phyloP scores from a whole-genome alignment of 2,888 invertebrate genomes.

The Anagyrus pseudococci region DNA sequence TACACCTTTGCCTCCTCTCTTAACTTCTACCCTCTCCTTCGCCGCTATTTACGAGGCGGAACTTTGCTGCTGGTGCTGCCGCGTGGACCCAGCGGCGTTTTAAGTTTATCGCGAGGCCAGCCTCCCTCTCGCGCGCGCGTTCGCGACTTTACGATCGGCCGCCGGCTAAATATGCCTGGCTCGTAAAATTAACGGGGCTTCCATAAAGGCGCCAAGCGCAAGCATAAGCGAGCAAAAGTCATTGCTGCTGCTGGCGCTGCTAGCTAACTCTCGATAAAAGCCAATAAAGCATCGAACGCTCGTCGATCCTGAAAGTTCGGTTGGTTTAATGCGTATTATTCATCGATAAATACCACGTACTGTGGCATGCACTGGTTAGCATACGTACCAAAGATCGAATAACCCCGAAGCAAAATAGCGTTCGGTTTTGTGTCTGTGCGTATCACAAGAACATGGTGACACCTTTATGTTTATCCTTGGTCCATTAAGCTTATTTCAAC shows the following conservation, averaged over 20 bases:
- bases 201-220: constrained; percentile 52
- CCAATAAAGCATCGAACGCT: constrained; percentile 51
- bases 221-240: too few species aligned
- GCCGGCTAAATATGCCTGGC: constrained; percentile 41
- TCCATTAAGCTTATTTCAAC: too few species aligned
- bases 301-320: background rate
- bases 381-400: background rate
- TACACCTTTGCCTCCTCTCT: too few species aligned
- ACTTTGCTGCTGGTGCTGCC: constrained; percentile 47
- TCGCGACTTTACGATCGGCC: constrained; percentile 37
- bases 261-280: constrained; percentile 53
- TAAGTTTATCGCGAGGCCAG: constrained; percentile 54
- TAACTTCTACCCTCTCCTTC: too few species aligned
- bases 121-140: constrained; percentile 1
- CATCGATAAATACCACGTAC: too few species aligned
- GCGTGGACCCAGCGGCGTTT: constrained; percentile 45
- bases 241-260: constrained; percentile 48
- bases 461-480: too few species aligned
- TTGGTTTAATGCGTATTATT: too few species aligned
- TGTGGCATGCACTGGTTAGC: too few species aligned
- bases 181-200: constrained; percentile 60
- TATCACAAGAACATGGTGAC: too few species aligned
- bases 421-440: too few species aligned
- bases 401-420: background rate
- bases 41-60: constrained; percentile 52